phyloP scores from a whole-genome alignment of 2,797 vertebrate species.

The Paedocypris micromegethes region DNA sequence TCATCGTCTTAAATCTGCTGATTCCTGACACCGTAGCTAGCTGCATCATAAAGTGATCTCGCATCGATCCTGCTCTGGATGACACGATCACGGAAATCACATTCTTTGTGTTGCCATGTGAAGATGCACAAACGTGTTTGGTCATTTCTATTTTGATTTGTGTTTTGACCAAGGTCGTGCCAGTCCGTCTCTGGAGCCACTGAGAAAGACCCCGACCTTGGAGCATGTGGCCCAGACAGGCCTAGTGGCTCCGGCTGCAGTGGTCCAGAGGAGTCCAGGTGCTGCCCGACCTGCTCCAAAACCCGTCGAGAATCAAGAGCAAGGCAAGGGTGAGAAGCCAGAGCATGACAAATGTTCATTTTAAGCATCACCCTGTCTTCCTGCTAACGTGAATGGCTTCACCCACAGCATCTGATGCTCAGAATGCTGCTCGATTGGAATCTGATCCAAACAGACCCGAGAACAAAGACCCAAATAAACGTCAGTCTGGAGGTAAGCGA shows the following conservation, averaged over 20 bases:
- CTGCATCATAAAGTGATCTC: too few relatives aligned
- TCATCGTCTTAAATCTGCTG: too few relatives aligned
- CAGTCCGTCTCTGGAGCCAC: conserved; percentile 76
- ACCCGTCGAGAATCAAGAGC: conserved; percentile 79
- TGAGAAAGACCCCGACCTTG: conserved; percentile 75
- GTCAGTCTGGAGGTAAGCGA: conserved; percentile 69
- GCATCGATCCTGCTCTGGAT: too few relatives aligned
- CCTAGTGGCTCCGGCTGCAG: conserved; percentile 59
- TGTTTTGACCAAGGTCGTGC: conserved; percentile 66
- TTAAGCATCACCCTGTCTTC: conserved; percentile 3
- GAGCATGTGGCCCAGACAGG: conserved; percentile 78
- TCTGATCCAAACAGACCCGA: conserved; percentile 79
- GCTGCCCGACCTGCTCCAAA: conserved; percentile 74
- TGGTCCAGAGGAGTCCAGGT: conserved; percentile 75
- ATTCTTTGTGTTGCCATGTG: too few relatives aligned
- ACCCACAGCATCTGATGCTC: conserved; percentile 69
- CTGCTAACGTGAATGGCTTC: not conserved
- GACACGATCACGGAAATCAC: too few relatives aligned
- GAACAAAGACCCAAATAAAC: conserved; percentile 72
- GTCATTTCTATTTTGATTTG: not conserved
- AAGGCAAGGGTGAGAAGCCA: conserved; percentile 75
- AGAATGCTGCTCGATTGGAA: conserved; percentile 76
- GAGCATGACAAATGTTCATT: not conserved
- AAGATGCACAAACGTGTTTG: not conserved
- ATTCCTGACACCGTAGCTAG: too few relatives aligned